Percentiles rank a stretch among this genome's conserved stretches.
Conservation (phyloP, 2,888 invertebrate species). For the Camptogramma bilineatum region DNA sequence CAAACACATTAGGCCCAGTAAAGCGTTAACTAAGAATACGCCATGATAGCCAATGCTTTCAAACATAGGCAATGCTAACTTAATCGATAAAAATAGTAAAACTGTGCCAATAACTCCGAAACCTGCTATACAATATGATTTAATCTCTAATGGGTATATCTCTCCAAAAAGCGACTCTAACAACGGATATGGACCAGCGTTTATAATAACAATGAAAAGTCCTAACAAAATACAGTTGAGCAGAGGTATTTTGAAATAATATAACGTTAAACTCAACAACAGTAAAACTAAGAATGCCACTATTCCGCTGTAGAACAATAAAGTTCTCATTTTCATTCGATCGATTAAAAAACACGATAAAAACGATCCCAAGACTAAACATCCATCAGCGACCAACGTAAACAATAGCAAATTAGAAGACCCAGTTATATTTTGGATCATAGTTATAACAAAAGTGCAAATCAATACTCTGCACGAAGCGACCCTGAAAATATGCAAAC, state of each 20-base stretch:
- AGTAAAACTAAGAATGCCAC: slow-evolving; percentile 35
- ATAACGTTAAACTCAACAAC: slow-evolving; percentile 36
- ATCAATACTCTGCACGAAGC: slow-evolving; percentile 39
- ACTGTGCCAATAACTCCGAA: slow-evolving; percentile 39
- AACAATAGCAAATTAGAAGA: slow-evolving; percentile 41
- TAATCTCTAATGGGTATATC: slow-evolving; percentile 50
- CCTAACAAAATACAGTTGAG: slow-evolving; percentile 41
- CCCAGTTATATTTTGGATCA: slow-evolving; percentile 44
- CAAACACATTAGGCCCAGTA: slow-evolving; percentile 42
- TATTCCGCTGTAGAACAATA: slow-evolving; percentile 43
- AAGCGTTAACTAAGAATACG: slow-evolving; percentile 47
- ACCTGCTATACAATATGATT: slow-evolving; percentile 41
- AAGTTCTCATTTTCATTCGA: slow-evolving; percentile 39
- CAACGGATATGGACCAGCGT: slow-evolving; percentile 49
- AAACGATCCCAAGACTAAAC: slow-evolving; percentile 39
- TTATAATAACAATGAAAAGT: slow-evolving; percentile 43
- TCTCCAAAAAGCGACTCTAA: slow-evolving; percentile 48
- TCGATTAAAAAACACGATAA: slow-evolving; percentile 40
- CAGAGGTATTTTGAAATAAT: slow-evolving; percentile 32
- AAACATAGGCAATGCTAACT: slow-evolving; percentile 43
- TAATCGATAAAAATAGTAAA: slow-evolving; percentile 45
- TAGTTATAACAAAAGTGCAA: slow-evolving; percentile 39
- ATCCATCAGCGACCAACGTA: slow-evolving; percentile 39
- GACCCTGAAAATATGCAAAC: slow-evolving; percentile 41
- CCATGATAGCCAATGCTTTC: slow-evolving; percentile 48